Evolutionary conservation across 2,888 invertebrate species (phyloP).

Genomic region (Chamaedrilus cognettii): DNA sequence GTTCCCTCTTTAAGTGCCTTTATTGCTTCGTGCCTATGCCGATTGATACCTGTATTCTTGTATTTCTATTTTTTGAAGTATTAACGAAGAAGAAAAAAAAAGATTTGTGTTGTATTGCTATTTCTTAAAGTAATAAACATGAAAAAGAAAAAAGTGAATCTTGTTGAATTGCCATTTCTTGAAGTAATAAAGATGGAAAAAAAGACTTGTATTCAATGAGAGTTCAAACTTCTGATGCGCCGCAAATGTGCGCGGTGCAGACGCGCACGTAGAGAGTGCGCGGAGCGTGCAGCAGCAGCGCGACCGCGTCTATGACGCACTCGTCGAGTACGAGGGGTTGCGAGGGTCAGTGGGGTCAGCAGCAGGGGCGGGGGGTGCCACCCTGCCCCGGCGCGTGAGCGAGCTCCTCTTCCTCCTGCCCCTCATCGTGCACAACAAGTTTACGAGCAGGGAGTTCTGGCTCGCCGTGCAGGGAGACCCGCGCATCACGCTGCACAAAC

Average conservation of each 20-base stretch:
- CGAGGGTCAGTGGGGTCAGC: too few species aligned
- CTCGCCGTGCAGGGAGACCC: slow-evolving; percentile 14
- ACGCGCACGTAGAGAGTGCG: slow-evolving; percentile 16
- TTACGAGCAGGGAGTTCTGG: slow-evolving; percentile 25
- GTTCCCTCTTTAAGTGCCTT: too few species aligned
- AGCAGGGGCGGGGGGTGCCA: too few species aligned
- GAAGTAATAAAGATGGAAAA: background rate
- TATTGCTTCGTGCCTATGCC: too few species aligned
- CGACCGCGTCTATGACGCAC: slow-evolving; percentile 21
- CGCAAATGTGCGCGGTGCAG: slow-evolving; percentile 8
- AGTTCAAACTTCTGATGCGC: too few species aligned
- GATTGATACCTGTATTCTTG: too few species aligned
- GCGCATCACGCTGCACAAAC: slow-evolving; percentile 24
- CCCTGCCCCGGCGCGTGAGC: slow-evolving; percentile 18
- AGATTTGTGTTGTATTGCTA: too few species aligned
- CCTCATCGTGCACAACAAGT: slow-evolving; percentile 24
- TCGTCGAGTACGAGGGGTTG: slow-evolving; percentile 20
- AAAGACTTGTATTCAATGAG: too few species aligned
- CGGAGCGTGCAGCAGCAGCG: slow-evolving; percentile 22
- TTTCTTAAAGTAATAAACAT: too few species aligned
- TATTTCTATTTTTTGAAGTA: too few species aligned
- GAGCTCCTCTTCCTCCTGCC: slow-evolving; percentile 29
- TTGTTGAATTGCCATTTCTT: background rate
- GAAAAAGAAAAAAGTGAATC: background rate
- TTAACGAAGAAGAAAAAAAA: too few species aligned